These are phyloP conservation scores for Drosophila busckii DNA, from an alignment of 1,140 invertebrate genomes.

Conservation along the genomic window DNA sequence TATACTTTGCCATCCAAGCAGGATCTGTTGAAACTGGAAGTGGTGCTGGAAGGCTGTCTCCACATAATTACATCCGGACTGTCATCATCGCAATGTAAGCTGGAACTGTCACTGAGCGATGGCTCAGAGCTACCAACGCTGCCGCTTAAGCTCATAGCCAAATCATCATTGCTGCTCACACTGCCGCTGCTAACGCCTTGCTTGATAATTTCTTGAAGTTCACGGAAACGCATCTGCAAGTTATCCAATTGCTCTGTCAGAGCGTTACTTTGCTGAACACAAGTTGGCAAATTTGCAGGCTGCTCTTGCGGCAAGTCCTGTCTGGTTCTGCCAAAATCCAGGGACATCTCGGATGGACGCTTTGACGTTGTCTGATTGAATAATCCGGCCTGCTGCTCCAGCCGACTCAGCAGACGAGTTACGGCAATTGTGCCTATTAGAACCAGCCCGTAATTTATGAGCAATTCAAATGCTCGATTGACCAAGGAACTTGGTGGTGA, in stretches of 20 bases:
- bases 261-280: slow-evolving; percentile 4
- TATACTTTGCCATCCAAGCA: slow-evolving; percentile 15
- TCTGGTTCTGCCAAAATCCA: neutral
- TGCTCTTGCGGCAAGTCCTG: neutral
- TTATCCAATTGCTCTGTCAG: slow-evolving; percentile 30
- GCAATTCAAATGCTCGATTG: slow-evolving; percentile 6
- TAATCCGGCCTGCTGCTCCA: slow-evolving; percentile 8
- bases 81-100: neutral
- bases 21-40: neutral
- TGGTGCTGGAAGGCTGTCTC: neutral
- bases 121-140: slow-evolving; percentile 1
- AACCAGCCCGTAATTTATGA: slow-evolving; percentile 33
- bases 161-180: no score
- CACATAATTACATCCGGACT: neutral
- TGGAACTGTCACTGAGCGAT: neutral
- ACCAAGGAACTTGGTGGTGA: neutral
- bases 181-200: slow-evolving; percentile 7
- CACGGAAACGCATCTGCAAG: slow-evolving; percentile 35
- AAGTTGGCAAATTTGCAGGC: neutral
- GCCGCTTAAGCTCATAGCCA: neutral
- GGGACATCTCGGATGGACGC: neutral
- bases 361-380: no score
- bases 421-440: slow-evolving; percentile 15
- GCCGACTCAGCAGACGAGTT: slow-evolving; percentile 24
- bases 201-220: slow-evolving; percentile 40